These are phyloP conservation scores for Odocoileus virginianus DNA, from an alignment of 2,113 vertebrate genomes.

Conservation along the genomic window DNA sequence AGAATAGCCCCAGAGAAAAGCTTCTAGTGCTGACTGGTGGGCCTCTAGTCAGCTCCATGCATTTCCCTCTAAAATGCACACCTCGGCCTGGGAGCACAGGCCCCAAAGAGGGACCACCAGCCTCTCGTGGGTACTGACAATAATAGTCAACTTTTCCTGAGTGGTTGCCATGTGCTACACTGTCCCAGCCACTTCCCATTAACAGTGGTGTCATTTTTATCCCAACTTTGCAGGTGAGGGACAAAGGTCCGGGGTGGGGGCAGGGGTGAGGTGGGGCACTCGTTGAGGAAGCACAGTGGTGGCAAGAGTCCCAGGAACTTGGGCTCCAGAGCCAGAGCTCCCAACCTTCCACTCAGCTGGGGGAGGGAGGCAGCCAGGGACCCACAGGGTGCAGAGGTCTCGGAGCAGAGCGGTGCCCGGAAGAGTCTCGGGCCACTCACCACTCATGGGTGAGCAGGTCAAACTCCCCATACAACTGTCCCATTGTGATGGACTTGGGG, in stretches of 20 bases:
- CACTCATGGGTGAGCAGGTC: conserved; percentile 94
- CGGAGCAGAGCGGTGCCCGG: not conserved
- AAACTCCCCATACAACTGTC: conserved; percentile 94
- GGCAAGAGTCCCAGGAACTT: not conserved
- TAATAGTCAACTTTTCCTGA: not conserved
- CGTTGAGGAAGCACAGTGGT: not conserved
- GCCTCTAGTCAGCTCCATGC: not conserved
- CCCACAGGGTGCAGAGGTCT: not conserved
- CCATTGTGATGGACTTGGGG: conserved; percentile 97
- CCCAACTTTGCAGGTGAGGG: not conserved
- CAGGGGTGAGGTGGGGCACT: not conserved
- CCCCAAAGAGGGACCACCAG: not conserved
- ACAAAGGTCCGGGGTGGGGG: not conserved
- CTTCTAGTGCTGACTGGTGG: not conserved
- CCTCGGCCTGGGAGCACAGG: not conserved
- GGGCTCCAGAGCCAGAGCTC: not conserved
- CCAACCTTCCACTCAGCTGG: not conserved
- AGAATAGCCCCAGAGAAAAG: not conserved
- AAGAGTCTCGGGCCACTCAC: conserved; percentile 69
- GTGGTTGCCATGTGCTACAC: not conserved
- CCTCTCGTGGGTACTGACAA: not conserved
- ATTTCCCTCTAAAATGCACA: not conserved
- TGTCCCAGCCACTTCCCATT: not conserved
- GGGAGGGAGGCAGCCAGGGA: not conserved
- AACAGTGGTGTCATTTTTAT: not conserved